A percentile compares a stretch with the other conserved stretches of the same genome.
These are phyloP conservation scores for Ips typographus DNA, from an alignment of 1,140 invertebrate genomes.

Conservation along the genomic window DNA sequence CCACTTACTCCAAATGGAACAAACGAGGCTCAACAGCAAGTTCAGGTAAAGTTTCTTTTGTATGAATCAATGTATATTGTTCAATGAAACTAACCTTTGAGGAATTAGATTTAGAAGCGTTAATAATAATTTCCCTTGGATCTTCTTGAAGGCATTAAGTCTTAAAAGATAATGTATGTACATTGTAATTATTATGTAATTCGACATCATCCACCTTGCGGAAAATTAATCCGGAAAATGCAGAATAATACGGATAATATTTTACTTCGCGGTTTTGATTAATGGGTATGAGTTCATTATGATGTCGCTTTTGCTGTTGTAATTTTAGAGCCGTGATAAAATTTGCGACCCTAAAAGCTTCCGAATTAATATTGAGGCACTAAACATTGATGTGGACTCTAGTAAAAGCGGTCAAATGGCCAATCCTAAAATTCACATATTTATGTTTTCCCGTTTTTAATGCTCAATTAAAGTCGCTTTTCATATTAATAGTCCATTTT, in stretches of 20 bases:
- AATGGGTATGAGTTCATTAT: background rate
- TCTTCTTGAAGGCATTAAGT: no score
- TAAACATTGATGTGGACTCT: conserved; percentile 1
- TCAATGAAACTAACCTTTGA: no score
- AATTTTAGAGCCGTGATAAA: background rate
- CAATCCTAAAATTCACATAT: background rate
- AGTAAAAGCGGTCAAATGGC: background rate
- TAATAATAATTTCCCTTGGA: no score
- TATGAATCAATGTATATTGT: no score
- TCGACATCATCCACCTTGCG: no score
- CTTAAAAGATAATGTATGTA: no score
- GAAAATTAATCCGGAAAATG: no score
- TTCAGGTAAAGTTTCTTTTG: conserved; percentile 41
- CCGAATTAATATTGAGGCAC: background rate
- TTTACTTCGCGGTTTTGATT: background rate
- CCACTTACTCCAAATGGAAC: conserved; percentile 51
- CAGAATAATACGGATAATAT: no score
- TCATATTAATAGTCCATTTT: no score
- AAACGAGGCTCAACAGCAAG: conserved; percentile 49
- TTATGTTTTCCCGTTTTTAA: background rate
- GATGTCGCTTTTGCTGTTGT: background rate
- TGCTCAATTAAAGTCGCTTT: background rate
- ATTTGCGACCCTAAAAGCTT: conserved; percentile 1
- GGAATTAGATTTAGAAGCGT: no score
- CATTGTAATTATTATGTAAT: no score